Evolutionary conservation across 2,888 invertebrate species (phyloP), one percentile per base, ranked within the genome.

Genomic region (Keiferia lycopersicella): DNA sequence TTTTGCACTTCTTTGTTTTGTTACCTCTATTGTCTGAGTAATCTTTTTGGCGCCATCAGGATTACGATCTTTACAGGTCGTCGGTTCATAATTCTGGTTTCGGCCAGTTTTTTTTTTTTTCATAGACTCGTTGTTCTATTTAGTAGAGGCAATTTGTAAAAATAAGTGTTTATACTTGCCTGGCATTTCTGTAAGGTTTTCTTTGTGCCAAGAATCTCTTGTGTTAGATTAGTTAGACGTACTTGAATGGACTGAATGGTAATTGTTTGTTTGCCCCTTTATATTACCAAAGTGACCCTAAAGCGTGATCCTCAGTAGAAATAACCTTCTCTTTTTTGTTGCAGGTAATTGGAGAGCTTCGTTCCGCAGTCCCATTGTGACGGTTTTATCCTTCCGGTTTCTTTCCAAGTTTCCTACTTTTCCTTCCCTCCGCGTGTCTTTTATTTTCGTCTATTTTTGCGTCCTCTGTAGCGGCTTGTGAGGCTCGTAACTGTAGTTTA

Each of bases 261-360:
- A 6, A 26, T 26, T 2, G 26, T 26, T 4, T 34, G 34, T 4
- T 34, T 8, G 6, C 1, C 10, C 1, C 8, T 34, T 34, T 34
- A 34, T n/a, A 34, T 34, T 34, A 8, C 7, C 34, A 34, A 34
- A 34, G 34, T 34, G 34, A 34, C 3, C 10, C 34, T 34, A 8
- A 34, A 1, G 34, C 34, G 10, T 34, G 10, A 22, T 8, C 51
- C 18, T 11, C 22, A 22, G 18, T 48, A 48, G 18, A 48, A 82
- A 79, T 79, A 79, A 78, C 73, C 69, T 67, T 38, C 58, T 74
- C 58, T 74, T 64, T 81, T 84, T 87, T 88, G 86, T 88, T 87
- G 59, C 88, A 87, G 88, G 88, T 88, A 88, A 74, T 70, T 68
- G 75, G 76, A 80, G 81, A 79, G 68, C 74, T 82, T 81, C 81